Percentiles rank a stretch among this genome's conserved stretches.
Evolutionary conservation across 2,797 vertebrate genomes (phyloP).

Genomic region (Microctenopoma steveboyesi): DNA sequence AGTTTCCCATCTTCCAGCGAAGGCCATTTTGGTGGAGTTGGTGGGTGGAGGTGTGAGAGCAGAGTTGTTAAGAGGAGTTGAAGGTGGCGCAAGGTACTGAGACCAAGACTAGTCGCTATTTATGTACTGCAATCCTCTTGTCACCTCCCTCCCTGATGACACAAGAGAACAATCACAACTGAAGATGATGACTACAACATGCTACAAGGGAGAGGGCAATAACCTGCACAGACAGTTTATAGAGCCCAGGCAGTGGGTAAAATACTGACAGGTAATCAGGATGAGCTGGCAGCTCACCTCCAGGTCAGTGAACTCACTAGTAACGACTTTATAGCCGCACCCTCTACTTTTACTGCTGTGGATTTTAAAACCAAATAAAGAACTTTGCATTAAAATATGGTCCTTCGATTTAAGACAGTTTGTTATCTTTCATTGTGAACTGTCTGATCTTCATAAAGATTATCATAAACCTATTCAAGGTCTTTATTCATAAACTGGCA

Average conservation of each 20-base stretch:
- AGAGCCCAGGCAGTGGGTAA: conserved; percentile 57
- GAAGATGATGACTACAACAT: conserved; percentile 62
- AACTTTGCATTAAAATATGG: conserved; percentile 39
- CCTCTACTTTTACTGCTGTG: conserved; percentile 55
- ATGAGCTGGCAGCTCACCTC: conserved; percentile 60
- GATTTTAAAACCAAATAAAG: conserved; percentile 53
- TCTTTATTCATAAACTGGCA: conserved; percentile 7
- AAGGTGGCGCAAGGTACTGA: conserved; percentile 64
- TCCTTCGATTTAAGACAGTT: conserved; percentile 15
- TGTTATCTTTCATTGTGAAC: conserved; percentile 41
- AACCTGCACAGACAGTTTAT: conserved; percentile 70
- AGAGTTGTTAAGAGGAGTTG: conserved; percentile 62
- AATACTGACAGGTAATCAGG: conserved; percentile 69
- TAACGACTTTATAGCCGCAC: conserved; percentile 52
- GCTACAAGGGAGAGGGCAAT: conserved; percentile 54
- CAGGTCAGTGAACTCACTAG: conserved; percentile 72
- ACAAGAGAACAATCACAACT: conserved; percentile 46
- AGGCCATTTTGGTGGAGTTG: conserved; percentile 84
- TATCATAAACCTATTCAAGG: conserved; percentile 35
- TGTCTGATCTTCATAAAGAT: conserved; percentile 26
- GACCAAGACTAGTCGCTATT: conserved; percentile 36
- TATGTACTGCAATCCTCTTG: conserved; percentile 68
- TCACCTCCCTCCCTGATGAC: conserved; percentile 62
- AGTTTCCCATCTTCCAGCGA: conserved; percentile 89
- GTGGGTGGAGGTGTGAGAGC: conserved; percentile 42